phyloP scores from a whole-genome alignment of 1,140 invertebrate species.

The Pseudachorutes palmiensis region DNA sequence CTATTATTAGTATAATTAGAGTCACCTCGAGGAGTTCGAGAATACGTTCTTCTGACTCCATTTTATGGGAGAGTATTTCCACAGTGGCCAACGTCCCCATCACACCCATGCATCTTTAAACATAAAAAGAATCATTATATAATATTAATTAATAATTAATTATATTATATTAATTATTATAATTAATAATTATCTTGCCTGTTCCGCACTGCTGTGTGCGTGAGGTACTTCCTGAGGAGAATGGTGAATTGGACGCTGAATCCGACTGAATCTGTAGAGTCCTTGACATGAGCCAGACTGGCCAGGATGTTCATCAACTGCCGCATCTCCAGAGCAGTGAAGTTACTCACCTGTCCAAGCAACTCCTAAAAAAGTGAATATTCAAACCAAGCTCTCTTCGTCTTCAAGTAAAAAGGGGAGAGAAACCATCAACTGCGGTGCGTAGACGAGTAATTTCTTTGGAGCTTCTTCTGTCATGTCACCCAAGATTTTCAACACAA shows the following conservation, averaged over 20 bases:
- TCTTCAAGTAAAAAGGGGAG: not conserved
- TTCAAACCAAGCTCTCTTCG: not conserved
- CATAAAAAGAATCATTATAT: not conserved
- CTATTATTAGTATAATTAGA: too few species aligned
- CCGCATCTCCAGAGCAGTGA: conserved; percentile 23
- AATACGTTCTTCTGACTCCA: conserved; percentile 17
- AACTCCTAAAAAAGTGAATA: conserved; percentile 20
- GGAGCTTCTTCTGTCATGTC: conserved; percentile 16
- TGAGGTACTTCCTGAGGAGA: conserved; percentile 30
- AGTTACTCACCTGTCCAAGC: conserved; percentile 23
- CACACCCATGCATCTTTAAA: conserved; percentile 25
- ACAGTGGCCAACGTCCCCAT: conserved; percentile 30
- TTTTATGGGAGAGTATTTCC: conserved; percentile 5
- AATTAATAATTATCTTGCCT: not conserved
- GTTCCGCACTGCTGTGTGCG: conserved; percentile 17
- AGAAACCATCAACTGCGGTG: conserved; percentile 29
- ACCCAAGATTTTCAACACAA: conserved; percentile 20
- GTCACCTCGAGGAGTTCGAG: conserved; percentile 15
- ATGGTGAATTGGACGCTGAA: conserved; percentile 33
- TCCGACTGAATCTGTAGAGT: conserved; percentile 15
- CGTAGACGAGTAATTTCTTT: conserved; percentile 25
- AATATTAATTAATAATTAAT: not conserved
- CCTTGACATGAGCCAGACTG: conserved; percentile 23
- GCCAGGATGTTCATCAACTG: conserved; percentile 31
- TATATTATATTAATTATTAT: too few species aligned